phyloP scores from a whole-genome alignment of 2,888 invertebrate species.

The Tetragonisca angustula region DNA sequence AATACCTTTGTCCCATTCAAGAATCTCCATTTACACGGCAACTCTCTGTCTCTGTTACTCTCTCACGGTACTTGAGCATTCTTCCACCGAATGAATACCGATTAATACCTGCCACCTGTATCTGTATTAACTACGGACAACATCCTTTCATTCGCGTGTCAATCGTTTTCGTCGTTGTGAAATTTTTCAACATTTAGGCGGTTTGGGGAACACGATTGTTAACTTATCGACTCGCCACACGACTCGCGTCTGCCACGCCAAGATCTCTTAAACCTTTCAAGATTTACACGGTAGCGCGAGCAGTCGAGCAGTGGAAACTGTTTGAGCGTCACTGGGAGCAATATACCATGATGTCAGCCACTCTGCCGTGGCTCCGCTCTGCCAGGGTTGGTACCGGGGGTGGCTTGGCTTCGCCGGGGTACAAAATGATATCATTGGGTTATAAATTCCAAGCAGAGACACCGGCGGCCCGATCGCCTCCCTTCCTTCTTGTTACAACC shows the following conservation, averaged over 20 bases:
- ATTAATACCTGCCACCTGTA: neutral
- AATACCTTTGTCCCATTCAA: slow-evolving; percentile 71
- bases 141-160: neutral
- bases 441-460: slow-evolving; percentile 83
- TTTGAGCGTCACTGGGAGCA: slow-evolving; percentile 83
- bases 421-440: slow-evolving; percentile 84
- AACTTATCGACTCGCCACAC: neutral
- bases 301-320: slow-evolving; percentile 72
- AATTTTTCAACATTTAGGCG: neutral
- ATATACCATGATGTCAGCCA: slow-evolving; percentile 83
- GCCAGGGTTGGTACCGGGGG: slow-evolving; percentile 75
- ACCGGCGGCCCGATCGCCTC: slow-evolving; percentile 79
- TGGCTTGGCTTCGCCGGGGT: slow-evolving; percentile 81
- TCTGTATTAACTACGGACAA: neutral
- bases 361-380: slow-evolving; percentile 76
- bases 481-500: slow-evolving; percentile 77
- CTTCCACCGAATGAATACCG: too few species aligned
- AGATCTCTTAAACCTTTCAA: slow-evolving; percentile 57
- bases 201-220: neutral
- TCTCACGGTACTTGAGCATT: slow-evolving; percentile 39
- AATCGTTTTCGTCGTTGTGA: neutral
- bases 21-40: slow-evolving; percentile 64
- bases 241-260: slow-evolving; percentile 2
- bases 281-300: slow-evolving; percentile 64
- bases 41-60: slow-evolving; percentile 30